Percentiles rank a stretch among this genome's conserved stretches.
Conservation (phyloP, 1,140 invertebrate species). For the Zeugodacus cucurbitae region DNA sequence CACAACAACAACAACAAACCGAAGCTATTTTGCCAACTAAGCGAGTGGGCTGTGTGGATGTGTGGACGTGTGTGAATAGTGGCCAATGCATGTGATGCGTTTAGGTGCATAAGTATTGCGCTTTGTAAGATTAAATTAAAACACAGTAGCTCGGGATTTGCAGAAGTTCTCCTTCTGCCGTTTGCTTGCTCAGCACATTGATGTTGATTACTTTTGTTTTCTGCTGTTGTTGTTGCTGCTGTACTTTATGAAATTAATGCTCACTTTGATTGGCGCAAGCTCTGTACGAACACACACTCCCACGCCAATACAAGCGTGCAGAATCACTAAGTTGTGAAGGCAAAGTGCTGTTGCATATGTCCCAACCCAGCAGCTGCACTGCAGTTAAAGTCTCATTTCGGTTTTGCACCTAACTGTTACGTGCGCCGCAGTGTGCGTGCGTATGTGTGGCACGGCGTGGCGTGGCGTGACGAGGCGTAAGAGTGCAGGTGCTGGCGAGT, state of each 20-base stretch:
- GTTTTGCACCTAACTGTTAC: background rate
- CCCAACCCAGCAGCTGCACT: background rate
- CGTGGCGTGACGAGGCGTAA: too few relatives aligned
- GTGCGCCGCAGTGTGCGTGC: background rate
- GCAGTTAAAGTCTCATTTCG: constrained; percentile 29
- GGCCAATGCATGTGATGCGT: background rate
- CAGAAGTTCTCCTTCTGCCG: background rate
- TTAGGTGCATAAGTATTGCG: background rate
- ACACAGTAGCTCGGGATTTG: constrained; percentile 9
- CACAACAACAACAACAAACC: background rate
- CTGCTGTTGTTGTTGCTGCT: constrained; percentile 7
- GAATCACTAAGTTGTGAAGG: background rate
- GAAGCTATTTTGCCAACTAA: background rate
- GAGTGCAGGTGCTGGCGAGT: background rate
- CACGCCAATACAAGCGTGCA: background rate
- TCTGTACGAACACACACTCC: background rate
- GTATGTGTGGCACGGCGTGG: background rate
- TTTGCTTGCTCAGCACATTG: background rate
- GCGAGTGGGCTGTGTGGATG: background rate
- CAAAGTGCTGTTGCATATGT: background rate
- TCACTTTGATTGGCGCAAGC: constrained; percentile 16
- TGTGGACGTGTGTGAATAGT: background rate
- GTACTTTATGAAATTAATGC: constrained; percentile 39
- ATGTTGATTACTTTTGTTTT: constrained; percentile 28
- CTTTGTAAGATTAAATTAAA: constrained; percentile 37